Evolutionary conservation across 1,140 invertebrate species (phyloP).

Genomic region (Tetragnatha versicolor): DNA sequence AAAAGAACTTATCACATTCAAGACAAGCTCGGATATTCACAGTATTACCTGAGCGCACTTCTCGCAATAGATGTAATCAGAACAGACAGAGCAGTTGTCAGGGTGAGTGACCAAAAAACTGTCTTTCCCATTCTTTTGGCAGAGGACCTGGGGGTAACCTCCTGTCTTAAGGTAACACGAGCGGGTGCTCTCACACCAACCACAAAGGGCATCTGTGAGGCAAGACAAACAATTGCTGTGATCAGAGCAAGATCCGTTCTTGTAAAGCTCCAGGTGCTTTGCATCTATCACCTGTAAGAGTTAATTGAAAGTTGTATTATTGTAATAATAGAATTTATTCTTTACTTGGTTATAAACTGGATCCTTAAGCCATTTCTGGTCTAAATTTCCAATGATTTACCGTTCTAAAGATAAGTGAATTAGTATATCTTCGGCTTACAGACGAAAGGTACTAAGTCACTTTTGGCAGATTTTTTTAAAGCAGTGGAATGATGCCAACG

Average conservation of each 20-base stretch:
- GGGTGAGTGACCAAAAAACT: conserved; percentile 81
- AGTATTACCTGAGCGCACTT: conserved; percentile 70
- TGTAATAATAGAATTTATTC: no score
- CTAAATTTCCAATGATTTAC: no score
- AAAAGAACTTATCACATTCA: no score
- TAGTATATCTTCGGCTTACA: no score
- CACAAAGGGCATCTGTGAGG: conserved; percentile 85
- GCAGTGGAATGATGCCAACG: no score
- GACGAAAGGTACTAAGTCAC: no score
- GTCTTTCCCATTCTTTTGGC: conserved; percentile 66
- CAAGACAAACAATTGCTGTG: conserved; percentile 88
- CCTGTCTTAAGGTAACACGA: conserved; percentile 55
- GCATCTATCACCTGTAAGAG: conserved; percentile 76
- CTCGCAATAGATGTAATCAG: conserved; percentile 85
- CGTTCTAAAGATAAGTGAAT: no score
- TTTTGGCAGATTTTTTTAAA: no score
- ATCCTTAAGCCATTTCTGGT: no score
- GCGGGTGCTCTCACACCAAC: conserved; percentile 78
- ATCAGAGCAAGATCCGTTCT: conserved; percentile 74
- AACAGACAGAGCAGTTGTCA: conserved; percentile 82
- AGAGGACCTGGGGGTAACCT: conserved; percentile 9
- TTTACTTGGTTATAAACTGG: no score
- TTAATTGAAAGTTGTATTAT: neutral
- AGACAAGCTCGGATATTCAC: no score
- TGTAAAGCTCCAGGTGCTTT: conserved; percentile 87